A percentile compares a stretch with the other conserved stretches of the same genome.
These are phyloP conservation scores for Salticus scenicus DNA, from an alignment of 2,888 invertebrate genomes.

Conservation along the genomic window DNA sequence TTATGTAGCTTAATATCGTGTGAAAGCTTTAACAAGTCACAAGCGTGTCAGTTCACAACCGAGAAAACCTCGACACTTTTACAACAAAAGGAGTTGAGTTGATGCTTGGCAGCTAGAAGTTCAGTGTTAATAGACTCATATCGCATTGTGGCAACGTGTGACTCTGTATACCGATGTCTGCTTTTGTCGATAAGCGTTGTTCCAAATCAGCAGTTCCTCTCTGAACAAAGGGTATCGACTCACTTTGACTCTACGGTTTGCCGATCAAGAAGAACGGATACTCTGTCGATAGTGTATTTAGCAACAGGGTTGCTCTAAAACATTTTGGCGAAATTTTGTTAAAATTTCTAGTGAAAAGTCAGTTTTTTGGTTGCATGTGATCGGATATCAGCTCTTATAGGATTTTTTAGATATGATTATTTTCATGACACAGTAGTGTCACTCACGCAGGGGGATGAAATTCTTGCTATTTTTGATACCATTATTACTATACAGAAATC, in stretches of 20 bases:
- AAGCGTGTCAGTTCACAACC: background rate
- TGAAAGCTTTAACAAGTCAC: background rate
- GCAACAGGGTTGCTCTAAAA: background rate
- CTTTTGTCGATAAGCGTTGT: background rate
- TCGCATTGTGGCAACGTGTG: conserved; percentile 2
- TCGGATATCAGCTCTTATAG: no score
- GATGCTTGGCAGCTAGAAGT: background rate
- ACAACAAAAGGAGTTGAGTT: background rate
- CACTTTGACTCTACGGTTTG: background rate
- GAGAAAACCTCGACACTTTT: background rate
- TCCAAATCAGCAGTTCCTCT: background rate
- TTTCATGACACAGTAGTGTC: no score
- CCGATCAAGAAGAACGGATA: conserved; percentile 9
- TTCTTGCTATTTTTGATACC: no score
- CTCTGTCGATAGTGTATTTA: conserved; percentile 14
- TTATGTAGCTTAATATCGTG: background rate
- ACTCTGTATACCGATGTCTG: background rate
- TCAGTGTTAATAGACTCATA: conserved; percentile 6
- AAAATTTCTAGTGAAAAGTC: no score
- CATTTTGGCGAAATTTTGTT: background rate
- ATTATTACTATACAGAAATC: no score
- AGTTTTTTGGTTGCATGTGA: no score
- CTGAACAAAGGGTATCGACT: background rate
- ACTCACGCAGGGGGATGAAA: no score
- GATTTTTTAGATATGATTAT: no score